Evolutionary conservation across 2,113 vertebrate genomes (phyloP).

Genomic region (Pangasianodon gigas): DNA sequence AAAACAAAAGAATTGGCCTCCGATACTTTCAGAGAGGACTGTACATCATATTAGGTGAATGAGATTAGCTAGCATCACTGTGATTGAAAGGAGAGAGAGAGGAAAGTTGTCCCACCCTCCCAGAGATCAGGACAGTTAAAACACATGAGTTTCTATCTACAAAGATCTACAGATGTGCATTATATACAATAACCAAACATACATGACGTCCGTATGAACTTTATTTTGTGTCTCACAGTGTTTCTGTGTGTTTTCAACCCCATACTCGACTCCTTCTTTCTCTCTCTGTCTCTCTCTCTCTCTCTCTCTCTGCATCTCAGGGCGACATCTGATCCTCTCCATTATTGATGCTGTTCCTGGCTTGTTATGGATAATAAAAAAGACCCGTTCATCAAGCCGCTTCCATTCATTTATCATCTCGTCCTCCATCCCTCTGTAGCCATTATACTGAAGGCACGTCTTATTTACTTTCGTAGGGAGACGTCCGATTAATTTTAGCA

Average conservation of each 20-base stretch:
- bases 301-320: not conserved
- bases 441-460: constrained; percentile 51
- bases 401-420: constrained; percentile 57
- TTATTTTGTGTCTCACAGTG: not conserved
- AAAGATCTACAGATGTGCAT: not conserved
- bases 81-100: not conserved
- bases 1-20: not conserved
- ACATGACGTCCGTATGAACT: not conserved
- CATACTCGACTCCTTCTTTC: not conserved
- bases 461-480: constrained; percentile 58
- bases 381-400: constrained; percentile 50
- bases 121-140: too few relatives aligned
- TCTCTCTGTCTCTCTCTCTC: not conserved
- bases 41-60: not conserved
- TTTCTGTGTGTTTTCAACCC: not conserved
- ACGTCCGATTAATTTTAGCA: constrained; percentile 57
- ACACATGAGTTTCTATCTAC: not conserved
- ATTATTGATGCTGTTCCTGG: constrained; percentile 53
- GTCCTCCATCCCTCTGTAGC: constrained; percentile 43
- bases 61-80: not conserved
- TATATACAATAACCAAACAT: not conserved
- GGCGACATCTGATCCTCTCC: constrained; percentile 35
- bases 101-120: not conserved
- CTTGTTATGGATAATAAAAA: constrained; percentile 59
- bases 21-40: not conserved